Conservation (phyloP, 2,113 vertebrate species). For the Mastomys natalensis region DNA sequence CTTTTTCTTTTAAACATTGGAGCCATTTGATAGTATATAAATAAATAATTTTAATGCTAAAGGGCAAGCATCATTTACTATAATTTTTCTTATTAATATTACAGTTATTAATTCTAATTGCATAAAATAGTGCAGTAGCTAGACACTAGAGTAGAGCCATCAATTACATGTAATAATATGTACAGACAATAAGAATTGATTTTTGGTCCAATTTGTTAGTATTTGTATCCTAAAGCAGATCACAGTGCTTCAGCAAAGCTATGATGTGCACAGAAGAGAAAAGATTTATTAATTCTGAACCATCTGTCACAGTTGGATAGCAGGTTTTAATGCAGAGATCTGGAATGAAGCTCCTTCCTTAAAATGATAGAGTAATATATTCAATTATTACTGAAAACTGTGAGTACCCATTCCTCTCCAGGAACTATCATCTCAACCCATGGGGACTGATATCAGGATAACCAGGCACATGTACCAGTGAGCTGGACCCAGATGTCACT, state of each 20-base stretch:
- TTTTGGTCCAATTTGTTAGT: conserved; percentile 73
- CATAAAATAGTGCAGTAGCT: neutral
- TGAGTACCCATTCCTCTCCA: neutral
- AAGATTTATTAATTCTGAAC: neutral
- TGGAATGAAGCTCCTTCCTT: neutral
- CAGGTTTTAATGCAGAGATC: neutral
- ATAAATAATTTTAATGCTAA: neutral
- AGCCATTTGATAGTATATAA: neutral
- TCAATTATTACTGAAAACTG: neutral
- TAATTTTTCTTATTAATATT: neutral
- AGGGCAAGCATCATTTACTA: neutral
- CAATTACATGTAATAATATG: too few species aligned
- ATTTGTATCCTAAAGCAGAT: conserved; percentile 53
- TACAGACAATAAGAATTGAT: conserved; percentile 3
- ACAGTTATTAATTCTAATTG: neutral
- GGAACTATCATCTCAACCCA: neutral
- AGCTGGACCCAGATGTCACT: neutral
- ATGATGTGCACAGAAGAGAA: neutral
- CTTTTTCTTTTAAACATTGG: neutral
- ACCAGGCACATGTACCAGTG: neutral
- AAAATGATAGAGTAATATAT: neutral
- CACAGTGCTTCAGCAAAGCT: neutral
- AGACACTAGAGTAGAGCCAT: neutral
- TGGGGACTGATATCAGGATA: neutral
- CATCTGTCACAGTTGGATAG: neutral